phyloP scores from a whole-genome alignment of 2,113 vertebrate species.

The Phaetusa simplex region DNA sequence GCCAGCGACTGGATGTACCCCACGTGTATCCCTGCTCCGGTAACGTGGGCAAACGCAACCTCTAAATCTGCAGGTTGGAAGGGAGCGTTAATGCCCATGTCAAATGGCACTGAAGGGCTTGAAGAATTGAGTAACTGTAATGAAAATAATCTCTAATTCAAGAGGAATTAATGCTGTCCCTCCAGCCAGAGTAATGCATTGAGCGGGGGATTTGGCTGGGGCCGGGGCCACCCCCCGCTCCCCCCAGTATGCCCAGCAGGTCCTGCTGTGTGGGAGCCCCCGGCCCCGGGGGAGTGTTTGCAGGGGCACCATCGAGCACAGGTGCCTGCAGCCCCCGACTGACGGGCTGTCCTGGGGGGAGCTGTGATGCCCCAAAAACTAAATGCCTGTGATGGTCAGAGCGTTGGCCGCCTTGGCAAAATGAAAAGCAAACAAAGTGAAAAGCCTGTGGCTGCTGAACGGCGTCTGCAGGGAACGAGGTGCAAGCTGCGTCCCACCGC shows the following conservation, averaged over 20 bases:
- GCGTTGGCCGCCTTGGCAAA: background rate
- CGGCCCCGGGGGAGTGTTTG: fast-evolving
- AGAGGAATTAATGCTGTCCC: background rate
- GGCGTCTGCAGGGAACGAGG: background rate
- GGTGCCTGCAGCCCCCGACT: background rate
- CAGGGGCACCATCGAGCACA: background rate
- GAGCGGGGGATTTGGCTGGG: background rate
- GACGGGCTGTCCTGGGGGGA: background rate
- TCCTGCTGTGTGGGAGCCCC: background rate
- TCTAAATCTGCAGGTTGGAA: background rate
- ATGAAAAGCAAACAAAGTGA: background rate
- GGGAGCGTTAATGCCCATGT: background rate
- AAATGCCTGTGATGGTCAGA: background rate
- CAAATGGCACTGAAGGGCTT: background rate
- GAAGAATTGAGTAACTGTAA: background rate
- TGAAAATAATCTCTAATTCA: background rate
- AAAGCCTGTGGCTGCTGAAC: background rate
- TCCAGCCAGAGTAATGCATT: background rate
- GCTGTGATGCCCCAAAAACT: background rate
- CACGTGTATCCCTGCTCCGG: background rate
- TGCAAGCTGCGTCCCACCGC: fast-evolving
- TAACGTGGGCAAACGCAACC: fast-evolving
- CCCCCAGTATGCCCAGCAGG: background rate
- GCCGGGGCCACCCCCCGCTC: fast-evolving
- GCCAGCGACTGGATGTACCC: background rate